Percentiles rank a stretch among this genome's conserved stretches.
Evolutionary conservation across 2,888 invertebrate genomes (phyloP).

Genomic region (Sicus ferrugineus): DNA sequence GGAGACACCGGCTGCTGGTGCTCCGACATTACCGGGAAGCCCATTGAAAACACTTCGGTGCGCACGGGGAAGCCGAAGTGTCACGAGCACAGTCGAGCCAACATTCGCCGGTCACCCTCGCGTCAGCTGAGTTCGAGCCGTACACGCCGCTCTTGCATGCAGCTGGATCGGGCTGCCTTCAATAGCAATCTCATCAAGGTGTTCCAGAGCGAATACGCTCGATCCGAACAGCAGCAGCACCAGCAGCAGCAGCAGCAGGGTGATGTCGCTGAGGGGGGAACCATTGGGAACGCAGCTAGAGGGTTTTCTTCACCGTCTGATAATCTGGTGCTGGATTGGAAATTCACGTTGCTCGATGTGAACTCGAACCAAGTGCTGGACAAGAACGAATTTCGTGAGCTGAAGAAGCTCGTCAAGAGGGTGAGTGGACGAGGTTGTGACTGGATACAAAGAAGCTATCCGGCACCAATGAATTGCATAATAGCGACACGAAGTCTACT

Average conservation of each 20-base stretch:
- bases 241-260: constrained; percentile 36
- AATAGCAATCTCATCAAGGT: constrained; percentile 85
- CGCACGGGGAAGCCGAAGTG: constrained; percentile 77
- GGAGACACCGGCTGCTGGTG: constrained; percentile 88
- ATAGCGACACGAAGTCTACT: background rate
- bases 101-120: constrained; percentile 71
- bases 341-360: constrained; percentile 83
- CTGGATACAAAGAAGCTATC: background rate
- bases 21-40: constrained; percentile 83
- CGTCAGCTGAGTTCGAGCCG: constrained; percentile 59
- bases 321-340: constrained; percentile 81
- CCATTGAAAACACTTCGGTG: constrained; percentile 81
- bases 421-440: constrained; percentile 58
- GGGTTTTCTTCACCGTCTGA: constrained; percentile 57
- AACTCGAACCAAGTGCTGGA: constrained; percentile 81
- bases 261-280: background rate
- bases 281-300: constrained; percentile 37
- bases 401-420: constrained; percentile 84
- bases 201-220: constrained; percentile 80
- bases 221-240: constrained; percentile 57
- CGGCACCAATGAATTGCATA: constrained; percentile 6
- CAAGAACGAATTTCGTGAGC: constrained; percentile 81
- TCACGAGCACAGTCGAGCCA: constrained; percentile 68
- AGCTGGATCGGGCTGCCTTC: constrained; percentile 79
- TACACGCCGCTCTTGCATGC: constrained; percentile 71